Evolutionary conservation across 30 jellyfish, hydroid and myxozoan genomes (phyloP), one percentile per base, ranked within the genome.

Genomic region (Aurelia sp.): DNA sequence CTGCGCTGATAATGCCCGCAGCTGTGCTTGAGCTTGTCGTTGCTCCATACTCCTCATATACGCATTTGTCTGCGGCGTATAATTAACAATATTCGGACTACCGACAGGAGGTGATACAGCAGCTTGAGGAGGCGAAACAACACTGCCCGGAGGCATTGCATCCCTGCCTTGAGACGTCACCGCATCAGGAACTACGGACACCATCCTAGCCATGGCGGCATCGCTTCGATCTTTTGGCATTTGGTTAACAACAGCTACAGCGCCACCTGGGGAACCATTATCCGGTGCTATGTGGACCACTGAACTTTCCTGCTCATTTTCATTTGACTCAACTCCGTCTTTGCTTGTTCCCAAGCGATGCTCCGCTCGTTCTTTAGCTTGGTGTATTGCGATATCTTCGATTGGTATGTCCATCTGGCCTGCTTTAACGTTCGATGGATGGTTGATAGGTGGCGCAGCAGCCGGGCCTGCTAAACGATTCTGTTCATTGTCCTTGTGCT

Each of bases 261-360:
- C 93, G 12, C 93, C 93, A 30, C 93, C 93, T n/a, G 93, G 86
- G 20, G 73, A 61, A 23, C 93, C 93, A 20, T 37, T 71, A 71
- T 84, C 93, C 21, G 93, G 93, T 6, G 73, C 61, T 4, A 84
- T 62, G 44, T 62, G 86, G 22, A 84, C 86, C 27, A 84, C 57
- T 13, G 93, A 71, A 15, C 71, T 67, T n/a, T 53, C 52, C 18
- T 20, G 61, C 33, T 50, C 73, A 13, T 70, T 21, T 40, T 35
- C 19, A 13, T 12, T 62, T 0, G 87, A 44, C 16, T 33, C 35
- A 33, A 61, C 87, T 20, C 40, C 77, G 35, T 76, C 87, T 61
- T 76, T 76, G 15, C 77, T 17, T 0, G 76, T 21, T 27, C 20
- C 67, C 6, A 37, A 17, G 77, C 19, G 23, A 13, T 61, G 78